These are phyloP conservation scores for Pterocles gutturalis DNA, from an alignment of 2,113 vertebrate species.

Conservation along the genomic window DNA sequence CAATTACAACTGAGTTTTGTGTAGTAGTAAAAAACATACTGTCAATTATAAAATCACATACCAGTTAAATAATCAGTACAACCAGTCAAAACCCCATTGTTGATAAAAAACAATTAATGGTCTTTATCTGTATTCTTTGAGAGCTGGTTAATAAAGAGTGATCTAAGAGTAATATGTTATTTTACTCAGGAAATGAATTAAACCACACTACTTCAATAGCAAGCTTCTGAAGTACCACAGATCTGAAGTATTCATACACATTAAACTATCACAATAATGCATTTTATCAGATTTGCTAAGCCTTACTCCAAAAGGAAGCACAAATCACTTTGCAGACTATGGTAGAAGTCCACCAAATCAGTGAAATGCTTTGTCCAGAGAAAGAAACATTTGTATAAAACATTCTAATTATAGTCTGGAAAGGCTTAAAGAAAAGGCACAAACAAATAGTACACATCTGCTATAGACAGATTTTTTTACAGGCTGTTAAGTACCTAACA, in stretches of 20 bases:
- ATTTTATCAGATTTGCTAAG: not conserved
- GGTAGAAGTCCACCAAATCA: not conserved
- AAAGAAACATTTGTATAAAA: not conserved
- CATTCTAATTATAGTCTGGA: not conserved
- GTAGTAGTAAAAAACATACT: not conserved
- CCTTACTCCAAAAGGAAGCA: not conserved
- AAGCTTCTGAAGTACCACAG: not conserved
- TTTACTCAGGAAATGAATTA: not conserved
- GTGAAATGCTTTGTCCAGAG: not conserved
- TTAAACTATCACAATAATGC: not conserved
- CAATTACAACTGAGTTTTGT: not conserved
- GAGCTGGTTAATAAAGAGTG: not conserved
- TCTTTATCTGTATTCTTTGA: not conserved
- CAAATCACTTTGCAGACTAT: not conserved
- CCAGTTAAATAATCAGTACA: not conserved
- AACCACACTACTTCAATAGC: not conserved
- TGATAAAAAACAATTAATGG: not conserved
- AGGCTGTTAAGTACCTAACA: not conserved
- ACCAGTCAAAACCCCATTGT: not conserved
- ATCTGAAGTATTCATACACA: not conserved
- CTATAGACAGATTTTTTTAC: not conserved
- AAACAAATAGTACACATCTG: not conserved
- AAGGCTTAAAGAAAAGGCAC: not conserved
- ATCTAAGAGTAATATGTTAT: not conserved
- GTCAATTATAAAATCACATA: not conserved